Evolutionary conservation across 2,113 vertebrate species (phyloP), one percentile per base, ranked within the genome.

Genomic region (Strigops habroptila): DNA sequence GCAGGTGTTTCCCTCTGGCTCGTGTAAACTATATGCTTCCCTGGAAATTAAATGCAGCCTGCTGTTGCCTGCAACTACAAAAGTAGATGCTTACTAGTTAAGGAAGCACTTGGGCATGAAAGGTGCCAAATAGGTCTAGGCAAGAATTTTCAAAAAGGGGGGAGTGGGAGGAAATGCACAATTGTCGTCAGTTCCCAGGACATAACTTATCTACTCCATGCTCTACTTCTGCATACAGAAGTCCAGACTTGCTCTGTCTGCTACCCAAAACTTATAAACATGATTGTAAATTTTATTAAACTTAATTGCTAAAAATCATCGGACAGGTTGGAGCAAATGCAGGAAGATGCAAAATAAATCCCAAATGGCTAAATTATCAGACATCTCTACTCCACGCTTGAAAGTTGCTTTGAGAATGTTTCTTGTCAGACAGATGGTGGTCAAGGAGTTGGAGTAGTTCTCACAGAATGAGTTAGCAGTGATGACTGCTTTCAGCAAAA

Each of bases 1-100:
- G 93, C 97, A 98, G 97, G 96, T 97, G 97, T 96, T 98, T 98
- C 97, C 97, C 93, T 88, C 94, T 95, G 96, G 91, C 95, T 96
- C 51, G 2, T 80, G 92, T 91, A 94, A 95, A 92, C 46, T 73
- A 4, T 53, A 12, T 52, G 35, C 68, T 87, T 94, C 44, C 64
- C 90, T 94, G 75, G 89, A 92, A 96, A 82, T 95, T 57, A 91
- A 96, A 91, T 63, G 63, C 77, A 82, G 74, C 80, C 91, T 90
- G 27, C 48, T 74, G 3, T 81, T 91, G 74, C 86, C 33, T 88
- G 14, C 79, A 68, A 55, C 55, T 88, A 37, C 69, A 44, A 79
- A 81, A 90, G 55, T 43, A 70, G 86, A 68, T 88, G 43, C 30
- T 53, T 71, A 31, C 39, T 51, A 88, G 69, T 85, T 85, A 59